Conservation (phyloP, 2,888 invertebrate genomes). For the Exephanes ischioxanthus region DNA sequence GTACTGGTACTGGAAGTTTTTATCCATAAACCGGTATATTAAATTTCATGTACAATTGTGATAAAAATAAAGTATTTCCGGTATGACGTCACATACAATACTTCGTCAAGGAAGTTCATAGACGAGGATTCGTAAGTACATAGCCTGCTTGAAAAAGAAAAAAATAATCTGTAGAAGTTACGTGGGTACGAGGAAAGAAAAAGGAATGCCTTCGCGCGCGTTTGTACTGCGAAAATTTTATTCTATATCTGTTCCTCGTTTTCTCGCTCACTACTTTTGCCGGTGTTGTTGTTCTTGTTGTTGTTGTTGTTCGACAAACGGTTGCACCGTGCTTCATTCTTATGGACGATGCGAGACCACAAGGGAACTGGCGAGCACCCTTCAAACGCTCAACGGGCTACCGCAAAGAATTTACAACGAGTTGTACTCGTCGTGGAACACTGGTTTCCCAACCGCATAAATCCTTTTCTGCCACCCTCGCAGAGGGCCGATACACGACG, state of each 20-base stretch:
- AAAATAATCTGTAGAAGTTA: not conserved
- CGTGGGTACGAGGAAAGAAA: not conserved
- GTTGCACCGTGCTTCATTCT: constrained; percentile 39
- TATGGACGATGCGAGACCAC: constrained; percentile 24
- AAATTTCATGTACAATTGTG: too few species aligned
- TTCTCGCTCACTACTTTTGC: constrained; percentile 13
- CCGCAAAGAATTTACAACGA: constrained; percentile 37
- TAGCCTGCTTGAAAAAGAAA: not conserved
- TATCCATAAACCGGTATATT: too few species aligned
- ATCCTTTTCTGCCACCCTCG: constrained; percentile 2
- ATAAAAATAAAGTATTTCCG: too few species aligned
- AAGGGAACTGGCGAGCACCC: constrained; percentile 35
- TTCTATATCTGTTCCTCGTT: constrained; percentile 28
- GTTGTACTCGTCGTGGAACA: constrained; percentile 11
- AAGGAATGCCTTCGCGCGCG: not conserved
- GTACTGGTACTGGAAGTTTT: too few species aligned
- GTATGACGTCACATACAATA: too few species aligned
- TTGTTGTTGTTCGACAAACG: constrained; percentile 15
- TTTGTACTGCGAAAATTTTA: constrained; percentile 6
- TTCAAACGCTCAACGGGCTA: constrained; percentile 7
- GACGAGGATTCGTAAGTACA: not conserved
- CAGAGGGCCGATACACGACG: not conserved
- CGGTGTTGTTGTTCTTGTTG: not conserved
- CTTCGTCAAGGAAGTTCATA: not conserved
- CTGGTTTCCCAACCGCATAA: constrained; percentile 25